Evolutionary conservation across 2,797 vertebrate species (phyloP), one percentile per base, ranked within the genome.

Genomic region (Thalassophryne amazonica): DNA sequence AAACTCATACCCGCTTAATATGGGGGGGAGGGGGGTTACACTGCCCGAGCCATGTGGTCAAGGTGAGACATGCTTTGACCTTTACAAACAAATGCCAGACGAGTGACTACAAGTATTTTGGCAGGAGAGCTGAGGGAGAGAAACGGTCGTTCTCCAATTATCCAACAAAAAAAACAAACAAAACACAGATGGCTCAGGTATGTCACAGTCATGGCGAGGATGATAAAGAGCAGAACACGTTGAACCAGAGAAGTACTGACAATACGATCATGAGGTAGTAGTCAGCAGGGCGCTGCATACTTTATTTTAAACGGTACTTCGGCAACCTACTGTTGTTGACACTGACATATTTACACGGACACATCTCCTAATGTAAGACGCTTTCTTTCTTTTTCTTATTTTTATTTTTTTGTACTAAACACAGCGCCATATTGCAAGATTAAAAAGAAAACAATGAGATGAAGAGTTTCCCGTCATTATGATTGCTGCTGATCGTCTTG

Each of bases 211-310:
- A 45, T 40, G 57, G 15, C 70, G 60, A 69, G 45, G 69, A 69
- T 47, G 71, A 65, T 58, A 32, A 57, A 65, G 68, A 69, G 65
- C 62, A 70, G 69, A 69, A 58, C 46, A 18, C 50, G 59, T 40
- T 55, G 53, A 68, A 58, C 69, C 52, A 72, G 74, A 80, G 65
- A 63, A 74, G 71, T 60, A 73, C 73, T 52, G 79, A 83, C 76
- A 73, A 73, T 57, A 80, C 77, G 71, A 78, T 78, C 61, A 85
- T 85, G 87, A 89, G 85, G 87, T 87, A 87, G 87, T 81, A 86
- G 83, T 80, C 85, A 88, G 86, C 85, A 84, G 83, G 73, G 61
- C 31, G 81, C 87, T 89, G 87, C 85, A 64, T 86, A 86, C 84
- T 86, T 80, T 69, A 54, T 77, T 81, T 80, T 80, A 68, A 62